Evolutionary conservation across 2,888 invertebrate species (phyloP).

Genomic region (Trichacis sp.): DNA sequence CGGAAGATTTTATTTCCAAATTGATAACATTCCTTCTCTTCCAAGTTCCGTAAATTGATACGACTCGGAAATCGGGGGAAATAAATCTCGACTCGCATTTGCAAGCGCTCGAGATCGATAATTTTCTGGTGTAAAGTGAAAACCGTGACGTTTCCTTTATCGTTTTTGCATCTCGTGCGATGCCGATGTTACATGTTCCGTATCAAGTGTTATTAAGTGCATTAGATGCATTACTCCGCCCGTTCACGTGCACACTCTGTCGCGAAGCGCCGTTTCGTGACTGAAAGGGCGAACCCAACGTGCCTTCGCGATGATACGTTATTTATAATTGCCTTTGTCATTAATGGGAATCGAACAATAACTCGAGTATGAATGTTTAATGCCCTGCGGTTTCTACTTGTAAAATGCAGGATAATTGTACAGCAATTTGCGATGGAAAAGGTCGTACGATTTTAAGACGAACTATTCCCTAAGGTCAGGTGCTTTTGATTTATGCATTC

Average conservation of each 20-base stretch:
- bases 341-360: slow-evolving; percentile 22
- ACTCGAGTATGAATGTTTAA: too few relatives aligned
- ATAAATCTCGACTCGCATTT: too few relatives aligned
- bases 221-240: slow-evolving; percentile 55
- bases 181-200: slow-evolving; percentile 57
- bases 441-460: not conserved
- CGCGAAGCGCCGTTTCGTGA: slow-evolving; percentile 42
- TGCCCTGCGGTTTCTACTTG: slow-evolving; percentile 13
- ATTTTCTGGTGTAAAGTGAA: too few relatives aligned
- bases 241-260: slow-evolving; percentile 49
- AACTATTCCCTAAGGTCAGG: too few relatives aligned
- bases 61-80: not conserved
- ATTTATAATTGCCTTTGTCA: slow-evolving; percentile 59
- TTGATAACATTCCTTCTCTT: too few relatives aligned
- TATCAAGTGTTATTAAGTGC: slow-evolving; percentile 63
- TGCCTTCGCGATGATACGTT: slow-evolving; percentile 54
- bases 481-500: not conserved
- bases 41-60: not conserved
- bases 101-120: too few relatives aligned
- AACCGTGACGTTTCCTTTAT: too few relatives aligned
- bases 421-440: slow-evolving; percentile 11
- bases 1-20: not conserved
- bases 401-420: slow-evolving; percentile 23
- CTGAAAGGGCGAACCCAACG: slow-evolving; percentile 40
- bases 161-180: slow-evolving; percentile 55